A percentile compares a stretch with the other conserved stretches of the same genome.
phyloP scores from a whole-genome alignment of 2,888 invertebrate genomes.

The Synergus itoensis region DNA sequence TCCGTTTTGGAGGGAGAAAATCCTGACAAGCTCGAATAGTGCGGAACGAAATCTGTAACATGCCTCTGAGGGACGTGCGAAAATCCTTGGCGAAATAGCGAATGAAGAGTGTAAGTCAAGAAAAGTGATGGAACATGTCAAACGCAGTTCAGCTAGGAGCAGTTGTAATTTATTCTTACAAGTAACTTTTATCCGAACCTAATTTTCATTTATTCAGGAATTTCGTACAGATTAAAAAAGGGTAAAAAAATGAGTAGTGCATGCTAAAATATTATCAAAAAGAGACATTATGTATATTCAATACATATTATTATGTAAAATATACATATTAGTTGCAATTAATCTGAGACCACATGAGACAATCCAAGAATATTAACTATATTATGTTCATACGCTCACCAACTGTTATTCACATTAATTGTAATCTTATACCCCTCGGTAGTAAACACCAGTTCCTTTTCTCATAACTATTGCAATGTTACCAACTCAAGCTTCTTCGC shows the following conservation, averaged over 20 bases:
- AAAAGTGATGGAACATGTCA: slow-evolving; percentile 72
- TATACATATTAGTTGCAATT: not conserved
- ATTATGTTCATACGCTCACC: slow-evolving; percentile 8
- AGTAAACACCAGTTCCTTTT: slow-evolving; percentile 22
- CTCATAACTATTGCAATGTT: slow-evolving; percentile 27
- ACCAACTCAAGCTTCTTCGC: slow-evolving; percentile 13
- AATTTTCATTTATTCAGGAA: too few relatives aligned
- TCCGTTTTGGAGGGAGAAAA: slow-evolving; percentile 39
- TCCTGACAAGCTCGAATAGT: slow-evolving; percentile 61
- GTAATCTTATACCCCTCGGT: slow-evolving; percentile 13
- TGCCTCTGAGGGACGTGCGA: slow-evolving; percentile 72
- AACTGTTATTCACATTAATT: slow-evolving; percentile 29
- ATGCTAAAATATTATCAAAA: too few relatives aligned
- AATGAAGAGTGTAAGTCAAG: slow-evolving; percentile 67
- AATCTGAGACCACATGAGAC: not conserved
- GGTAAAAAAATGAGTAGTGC: too few relatives aligned
- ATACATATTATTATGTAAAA: not conserved
- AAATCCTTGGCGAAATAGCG: slow-evolving; percentile 58
- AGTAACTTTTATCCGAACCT: too few relatives aligned
- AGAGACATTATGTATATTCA: too few relatives aligned
- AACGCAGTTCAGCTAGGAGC: slow-evolving; percentile 64
- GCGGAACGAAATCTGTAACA: slow-evolving; percentile 62
- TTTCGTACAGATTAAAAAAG: too few relatives aligned
- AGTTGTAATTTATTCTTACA: too few relatives aligned
- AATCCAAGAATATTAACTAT: slow-evolving; percentile 12